A percentile compares a stretch with the other conserved stretches of the same genome.
phyloP scores from a whole-genome alignment of 2,113 vertebrate genomes.

The Dermatemys mawii region DNA sequence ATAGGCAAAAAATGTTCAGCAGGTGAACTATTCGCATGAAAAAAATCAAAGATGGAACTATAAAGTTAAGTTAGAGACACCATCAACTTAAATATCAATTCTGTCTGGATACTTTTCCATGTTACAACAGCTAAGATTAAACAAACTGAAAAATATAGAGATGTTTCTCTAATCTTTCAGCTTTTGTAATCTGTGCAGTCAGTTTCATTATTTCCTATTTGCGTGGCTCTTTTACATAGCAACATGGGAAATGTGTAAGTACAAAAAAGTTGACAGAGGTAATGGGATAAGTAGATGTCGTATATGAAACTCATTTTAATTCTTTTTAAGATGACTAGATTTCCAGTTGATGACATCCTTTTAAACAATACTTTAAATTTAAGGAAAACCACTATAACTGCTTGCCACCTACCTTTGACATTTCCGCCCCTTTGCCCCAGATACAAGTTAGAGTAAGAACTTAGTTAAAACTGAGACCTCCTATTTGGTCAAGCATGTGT shows the following conservation, averaged over 20 bases:
- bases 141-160: not conserved
- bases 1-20: slow-evolving; percentile 52
- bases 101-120: not conserved
- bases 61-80: slow-evolving; percentile 62
- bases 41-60: not conserved
- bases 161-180: not conserved
- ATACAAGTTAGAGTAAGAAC: slow-evolving; percentile 46
- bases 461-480: slow-evolving; percentile 43
- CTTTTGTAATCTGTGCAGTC: not conserved
- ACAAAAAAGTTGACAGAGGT: not conserved
- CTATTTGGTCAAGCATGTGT: slow-evolving; percentile 37
- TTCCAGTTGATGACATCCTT: slow-evolving; percentile 67
- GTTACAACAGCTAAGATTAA: not conserved
- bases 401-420: slow-evolving; percentile 48
- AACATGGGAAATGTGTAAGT: not conserved
- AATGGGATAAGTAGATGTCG: not conserved
- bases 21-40: slow-evolving; percentile 37
- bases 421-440: slow-evolving; percentile 30
- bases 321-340: slow-evolving; percentile 8
- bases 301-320: not conserved
- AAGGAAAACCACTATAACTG: slow-evolving; percentile 21
- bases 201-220: not conserved
- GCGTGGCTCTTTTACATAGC: not conserved
- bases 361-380: slow-evolving; percentile 27
- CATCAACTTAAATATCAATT: slow-evolving; percentile 57